These are phyloP conservation scores for Agonum fuliginosum DNA, from an alignment of 2,888 invertebrate species.

Conservation along the genomic window DNA sequence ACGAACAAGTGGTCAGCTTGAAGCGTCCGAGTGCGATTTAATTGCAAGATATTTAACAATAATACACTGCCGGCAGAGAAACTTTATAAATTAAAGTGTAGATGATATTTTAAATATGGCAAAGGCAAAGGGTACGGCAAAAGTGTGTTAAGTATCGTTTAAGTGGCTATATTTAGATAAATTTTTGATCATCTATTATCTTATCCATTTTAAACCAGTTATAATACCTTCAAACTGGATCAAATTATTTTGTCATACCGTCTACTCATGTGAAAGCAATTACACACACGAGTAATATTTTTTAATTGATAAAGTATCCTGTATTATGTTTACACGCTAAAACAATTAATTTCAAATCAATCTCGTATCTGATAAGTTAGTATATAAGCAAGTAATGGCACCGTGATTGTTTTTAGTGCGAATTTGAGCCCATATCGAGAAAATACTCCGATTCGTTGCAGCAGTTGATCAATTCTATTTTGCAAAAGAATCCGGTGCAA, in stretches of 20 bases:
- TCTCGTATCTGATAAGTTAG: neutral
- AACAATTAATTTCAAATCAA: conserved; percentile 14
- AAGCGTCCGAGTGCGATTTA: too few species aligned
- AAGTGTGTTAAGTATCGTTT: neutral
- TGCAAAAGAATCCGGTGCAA: conserved; percentile 78
- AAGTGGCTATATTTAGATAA: neutral
- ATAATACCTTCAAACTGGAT: neutral
- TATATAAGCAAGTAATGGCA: neutral
- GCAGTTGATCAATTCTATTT: conserved; percentile 77
- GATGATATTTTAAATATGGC: too few species aligned
- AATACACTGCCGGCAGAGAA: too few species aligned
- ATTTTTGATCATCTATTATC: neutral
- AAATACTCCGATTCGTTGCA: conserved; percentile 80
- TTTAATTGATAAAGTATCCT: neutral
- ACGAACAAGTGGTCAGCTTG: too few species aligned
- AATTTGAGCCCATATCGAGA: conserved; percentile 80
- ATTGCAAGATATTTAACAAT: too few species aligned
- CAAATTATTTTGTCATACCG: neutral
- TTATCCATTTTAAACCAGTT: neutral
- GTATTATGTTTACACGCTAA: neutral
- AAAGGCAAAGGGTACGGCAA: too few species aligned
- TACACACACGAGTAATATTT: neutral
- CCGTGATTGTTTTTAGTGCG: conserved; percentile 73
- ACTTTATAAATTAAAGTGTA: too few species aligned
- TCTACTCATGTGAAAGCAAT: neutral